Conservation (phyloP, 1,140 invertebrate genomes). For the Mactra quadrangularis region DNA sequence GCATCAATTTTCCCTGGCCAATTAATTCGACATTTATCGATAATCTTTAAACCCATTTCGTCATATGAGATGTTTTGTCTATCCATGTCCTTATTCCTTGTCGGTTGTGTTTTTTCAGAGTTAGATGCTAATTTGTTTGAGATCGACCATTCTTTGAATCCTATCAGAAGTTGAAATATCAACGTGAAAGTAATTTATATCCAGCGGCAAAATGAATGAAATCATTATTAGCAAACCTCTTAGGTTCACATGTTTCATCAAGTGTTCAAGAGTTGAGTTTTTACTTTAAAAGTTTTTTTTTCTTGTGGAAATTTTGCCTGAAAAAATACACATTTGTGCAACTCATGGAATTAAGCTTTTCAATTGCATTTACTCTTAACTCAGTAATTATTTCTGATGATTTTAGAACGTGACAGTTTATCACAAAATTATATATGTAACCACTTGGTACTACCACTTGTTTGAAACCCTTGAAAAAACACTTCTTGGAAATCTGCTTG, state of each 20-base stretch:
- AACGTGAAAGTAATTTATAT: slow-evolving; percentile 30
- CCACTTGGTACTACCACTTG: too few species aligned
- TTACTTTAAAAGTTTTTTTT: too few species aligned
- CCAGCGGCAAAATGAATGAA: slow-evolving; percentile 15
- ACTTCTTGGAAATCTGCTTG: too few species aligned
- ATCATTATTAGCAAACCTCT: slow-evolving; percentile 14
- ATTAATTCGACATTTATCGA: slow-evolving; percentile 51
- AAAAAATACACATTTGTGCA: too few species aligned
- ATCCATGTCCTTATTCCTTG: slow-evolving; percentile 2
- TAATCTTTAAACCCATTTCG: slow-evolving; percentile 52
- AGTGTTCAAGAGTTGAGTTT: too few species aligned
- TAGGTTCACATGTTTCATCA: not conserved
- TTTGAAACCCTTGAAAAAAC: too few species aligned
- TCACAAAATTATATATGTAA: too few species aligned
- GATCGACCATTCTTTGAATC: not conserved
- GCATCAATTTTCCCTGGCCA: slow-evolving; percentile 54
- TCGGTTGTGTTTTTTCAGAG: not conserved
- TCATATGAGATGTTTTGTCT: slow-evolving; percentile 40
- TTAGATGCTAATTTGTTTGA: slow-evolving; percentile 31
- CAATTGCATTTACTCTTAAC: too few species aligned
- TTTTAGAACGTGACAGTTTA: too few species aligned
- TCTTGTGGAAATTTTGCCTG: too few species aligned
- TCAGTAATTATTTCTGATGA: too few species aligned
- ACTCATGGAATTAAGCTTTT: too few species aligned
- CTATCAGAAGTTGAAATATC: slow-evolving; percentile 8